Evolutionary conservation across 2,113 vertebrate genomes (phyloP).

Genomic region (Pomatorhinus ruficollis): DNA sequence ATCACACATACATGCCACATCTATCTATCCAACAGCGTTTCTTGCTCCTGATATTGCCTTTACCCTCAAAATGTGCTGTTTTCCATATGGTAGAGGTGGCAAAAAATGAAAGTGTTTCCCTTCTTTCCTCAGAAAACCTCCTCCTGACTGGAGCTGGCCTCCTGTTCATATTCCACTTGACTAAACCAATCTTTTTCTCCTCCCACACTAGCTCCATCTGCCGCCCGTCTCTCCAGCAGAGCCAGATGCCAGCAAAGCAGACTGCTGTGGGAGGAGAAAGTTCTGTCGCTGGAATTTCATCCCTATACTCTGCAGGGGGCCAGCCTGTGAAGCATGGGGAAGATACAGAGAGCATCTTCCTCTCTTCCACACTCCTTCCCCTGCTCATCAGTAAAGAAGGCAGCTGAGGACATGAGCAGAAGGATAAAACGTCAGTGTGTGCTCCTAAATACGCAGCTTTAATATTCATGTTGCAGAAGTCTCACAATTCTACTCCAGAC

Average conservation of each 20-base stretch:
- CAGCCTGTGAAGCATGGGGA: constrained; percentile 26
- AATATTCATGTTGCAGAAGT: background rate
- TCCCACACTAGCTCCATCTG: constrained; percentile 71
- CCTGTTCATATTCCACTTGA: constrained; percentile 61
- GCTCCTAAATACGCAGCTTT: background rate
- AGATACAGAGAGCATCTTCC: constrained; percentile 1
- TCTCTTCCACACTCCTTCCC: background rate
- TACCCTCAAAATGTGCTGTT: background rate
- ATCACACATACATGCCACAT: background rate
- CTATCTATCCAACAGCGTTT: background rate
- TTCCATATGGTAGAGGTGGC: background rate
- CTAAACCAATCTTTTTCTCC: constrained; percentile 49
- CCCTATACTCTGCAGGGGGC: constrained; percentile 24
- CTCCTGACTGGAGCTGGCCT: constrained; percentile 42
- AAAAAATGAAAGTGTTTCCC: background rate
- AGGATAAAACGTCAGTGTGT: background rate
- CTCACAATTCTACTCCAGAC: background rate
- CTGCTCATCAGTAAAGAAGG: constrained; percentile 8
- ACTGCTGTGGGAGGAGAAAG: constrained; percentile 63
- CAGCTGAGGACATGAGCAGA: constrained; percentile 18
- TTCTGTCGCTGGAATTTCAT: constrained; percentile 55
- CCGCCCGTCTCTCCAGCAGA: constrained; percentile 59
- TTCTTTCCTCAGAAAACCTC: constrained; percentile 35
- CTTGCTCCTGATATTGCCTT: background rate
- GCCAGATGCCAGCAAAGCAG: constrained; percentile 63